Conservation (phyloP, 2,113 vertebrate species). For the Xenopus borealis region DNA sequence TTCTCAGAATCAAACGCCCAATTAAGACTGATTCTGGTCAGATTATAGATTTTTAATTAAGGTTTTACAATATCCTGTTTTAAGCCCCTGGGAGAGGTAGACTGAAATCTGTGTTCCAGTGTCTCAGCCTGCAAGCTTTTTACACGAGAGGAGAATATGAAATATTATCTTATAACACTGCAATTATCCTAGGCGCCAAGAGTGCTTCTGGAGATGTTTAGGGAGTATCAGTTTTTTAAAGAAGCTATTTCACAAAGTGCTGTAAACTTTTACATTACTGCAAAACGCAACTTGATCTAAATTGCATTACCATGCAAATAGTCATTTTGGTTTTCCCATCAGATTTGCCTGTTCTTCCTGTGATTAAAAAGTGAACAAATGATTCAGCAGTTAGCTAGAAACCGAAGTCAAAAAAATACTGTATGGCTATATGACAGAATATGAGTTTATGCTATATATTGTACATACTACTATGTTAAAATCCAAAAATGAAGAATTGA, state of each 20-base stretch:
- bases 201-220: conserved; percentile 25
- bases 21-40: too few relatives aligned
- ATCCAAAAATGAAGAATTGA: too few relatives aligned
- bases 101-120: conserved; percentile 10
- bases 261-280: conserved; percentile 13
- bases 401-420: too few relatives aligned
- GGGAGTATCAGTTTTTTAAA: conserved; percentile 34
- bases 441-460: too few relatives aligned
- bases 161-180: conserved; percentile 9
- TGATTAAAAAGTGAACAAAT: conserved; percentile 28
- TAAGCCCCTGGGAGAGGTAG: background rate
- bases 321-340: conserved; percentile 8
- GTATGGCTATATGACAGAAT: too few relatives aligned
- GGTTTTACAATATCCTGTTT: too few relatives aligned
- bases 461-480: too few relatives aligned
- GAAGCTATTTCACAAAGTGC: background rate
- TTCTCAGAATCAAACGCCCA: too few relatives aligned
- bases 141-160: conserved; percentile 3
- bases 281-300: conserved; percentile 8
- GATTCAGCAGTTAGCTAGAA: too few relatives aligned
- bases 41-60: too few relatives aligned
- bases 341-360: background rate
- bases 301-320: conserved; percentile 14
- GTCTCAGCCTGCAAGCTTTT: conserved; percentile 11
- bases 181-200: conserved; percentile 2